phyloP scores from a whole-genome alignment of 2,113 vertebrate genomes.

The Eira barbara region DNA sequence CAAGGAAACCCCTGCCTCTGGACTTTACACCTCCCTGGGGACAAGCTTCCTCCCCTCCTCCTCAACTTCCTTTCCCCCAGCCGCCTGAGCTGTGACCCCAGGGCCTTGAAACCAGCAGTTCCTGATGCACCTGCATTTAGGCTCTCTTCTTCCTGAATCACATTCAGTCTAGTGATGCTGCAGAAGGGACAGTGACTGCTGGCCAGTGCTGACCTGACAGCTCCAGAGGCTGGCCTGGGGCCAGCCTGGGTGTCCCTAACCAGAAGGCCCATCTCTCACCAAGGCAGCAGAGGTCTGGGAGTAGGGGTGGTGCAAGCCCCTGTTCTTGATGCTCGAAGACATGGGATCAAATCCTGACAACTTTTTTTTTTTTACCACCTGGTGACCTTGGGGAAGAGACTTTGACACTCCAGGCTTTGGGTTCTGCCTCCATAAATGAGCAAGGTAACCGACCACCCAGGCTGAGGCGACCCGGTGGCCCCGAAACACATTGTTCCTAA shows the following conservation, averaged over 20 bases:
- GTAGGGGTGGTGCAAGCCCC: too few relatives aligned
- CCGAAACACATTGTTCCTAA: background rate
- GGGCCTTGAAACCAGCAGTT: background rate
- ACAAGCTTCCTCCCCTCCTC: background rate
- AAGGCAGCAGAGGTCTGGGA: background rate
- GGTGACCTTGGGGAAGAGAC: background rate
- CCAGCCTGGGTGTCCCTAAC: slow-evolving; percentile 69
- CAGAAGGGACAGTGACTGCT: background rate
- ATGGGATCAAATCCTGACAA: background rate
- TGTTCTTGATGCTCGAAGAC: background rate
- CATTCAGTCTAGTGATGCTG: background rate
- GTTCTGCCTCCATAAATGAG: background rate
- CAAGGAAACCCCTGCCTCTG: background rate
- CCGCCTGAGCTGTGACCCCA: background rate
- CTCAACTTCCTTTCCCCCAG: background rate
- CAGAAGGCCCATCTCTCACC: background rate
- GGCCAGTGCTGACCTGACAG: background rate
- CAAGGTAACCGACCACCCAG: background rate
- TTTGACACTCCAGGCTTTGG: background rate
- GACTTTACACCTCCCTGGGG: background rate
- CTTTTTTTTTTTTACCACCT: background rate
- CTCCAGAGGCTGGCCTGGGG: background rate
- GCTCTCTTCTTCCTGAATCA: rapidly evolving
- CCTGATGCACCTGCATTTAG: background rate
- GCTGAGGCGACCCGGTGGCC: rapidly evolving